Conservation (phyloP, 2,113 vertebrate species). For the Paradoxurus hermaphroditus region DNA sequence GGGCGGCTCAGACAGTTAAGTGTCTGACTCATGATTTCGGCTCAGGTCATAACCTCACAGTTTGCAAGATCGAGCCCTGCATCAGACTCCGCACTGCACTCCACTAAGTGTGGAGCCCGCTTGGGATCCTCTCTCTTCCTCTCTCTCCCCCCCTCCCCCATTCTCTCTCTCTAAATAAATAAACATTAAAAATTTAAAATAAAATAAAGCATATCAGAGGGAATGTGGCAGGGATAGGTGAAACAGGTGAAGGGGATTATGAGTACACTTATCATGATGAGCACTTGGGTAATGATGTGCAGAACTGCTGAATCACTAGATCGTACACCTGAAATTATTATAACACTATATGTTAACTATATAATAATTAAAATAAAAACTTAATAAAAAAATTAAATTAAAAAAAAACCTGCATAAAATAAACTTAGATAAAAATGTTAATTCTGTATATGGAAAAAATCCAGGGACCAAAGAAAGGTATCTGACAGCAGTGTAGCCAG, state of each 20-base stretch:
- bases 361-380: background rate
- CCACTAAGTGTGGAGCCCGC: too few relatives aligned
- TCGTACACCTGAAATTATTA: background rate
- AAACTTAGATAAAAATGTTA: constrained; percentile 5
- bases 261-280: background rate
- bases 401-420: background rate
- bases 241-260: background rate
- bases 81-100: too few relatives aligned
- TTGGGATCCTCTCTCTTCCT: too few relatives aligned
- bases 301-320: background rate
- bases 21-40: too few relatives aligned
- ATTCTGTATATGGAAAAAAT: background rate
- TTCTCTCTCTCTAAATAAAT: too few relatives aligned
- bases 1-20: too few relatives aligned
- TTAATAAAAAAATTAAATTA: background rate
- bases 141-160: too few relatives aligned
- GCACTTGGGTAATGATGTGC: background rate
- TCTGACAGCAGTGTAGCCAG: background rate
- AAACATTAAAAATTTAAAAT: background rate
- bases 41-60: too few relatives aligned
- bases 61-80: too few relatives aligned
- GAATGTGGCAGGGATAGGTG: background rate
- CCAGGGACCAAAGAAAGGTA: background rate
- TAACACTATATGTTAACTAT: background rate
- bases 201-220: background rate